Evolutionary conservation across 2,888 invertebrate genomes (phyloP).

Genomic region (Mimas tiliae): DNA sequence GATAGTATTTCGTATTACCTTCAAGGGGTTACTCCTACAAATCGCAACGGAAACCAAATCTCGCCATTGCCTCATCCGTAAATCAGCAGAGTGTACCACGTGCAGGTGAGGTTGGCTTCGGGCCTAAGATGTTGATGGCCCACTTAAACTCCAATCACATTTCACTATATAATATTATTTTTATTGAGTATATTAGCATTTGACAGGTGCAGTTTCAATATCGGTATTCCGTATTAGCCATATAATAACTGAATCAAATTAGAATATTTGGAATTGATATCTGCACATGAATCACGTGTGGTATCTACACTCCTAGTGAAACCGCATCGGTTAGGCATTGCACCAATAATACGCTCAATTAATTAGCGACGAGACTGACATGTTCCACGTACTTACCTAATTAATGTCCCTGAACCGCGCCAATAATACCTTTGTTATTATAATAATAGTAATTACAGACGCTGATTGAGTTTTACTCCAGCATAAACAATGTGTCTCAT

Average conservation of each 20-base stretch:
- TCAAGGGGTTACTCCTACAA: too few species aligned
- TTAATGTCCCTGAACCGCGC: conserved; percentile 71
- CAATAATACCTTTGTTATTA: conserved; percentile 65
- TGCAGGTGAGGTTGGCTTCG: too few species aligned
- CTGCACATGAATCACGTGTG: conserved; percentile 26
- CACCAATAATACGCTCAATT: conserved; percentile 78
- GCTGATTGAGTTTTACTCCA: conserved; percentile 60
- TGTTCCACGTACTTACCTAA: conserved; percentile 76
- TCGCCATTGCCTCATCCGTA: too few species aligned
- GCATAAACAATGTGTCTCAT: conserved; percentile 50
- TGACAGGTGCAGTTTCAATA: background rate
- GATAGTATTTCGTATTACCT: too few species aligned
- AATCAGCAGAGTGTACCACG: too few species aligned
- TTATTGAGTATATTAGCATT: background rate
- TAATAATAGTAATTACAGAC: conserved; percentile 57
- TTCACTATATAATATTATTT: background rate
- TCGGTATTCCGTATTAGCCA: background rate
- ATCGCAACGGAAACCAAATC: too few species aligned
- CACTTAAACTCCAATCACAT: too few species aligned
- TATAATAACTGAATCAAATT: conserved; percentile 1
- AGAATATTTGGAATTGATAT: conserved; percentile 19
- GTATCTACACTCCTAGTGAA: conserved; percentile 39
- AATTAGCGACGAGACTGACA: conserved; percentile 71
- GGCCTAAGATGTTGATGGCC: too few species aligned
- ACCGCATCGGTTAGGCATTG: conserved; percentile 66